Evolutionary conservation across 2,888 invertebrate genomes (phyloP).

Genomic region (Athetis lepigone): DNA sequence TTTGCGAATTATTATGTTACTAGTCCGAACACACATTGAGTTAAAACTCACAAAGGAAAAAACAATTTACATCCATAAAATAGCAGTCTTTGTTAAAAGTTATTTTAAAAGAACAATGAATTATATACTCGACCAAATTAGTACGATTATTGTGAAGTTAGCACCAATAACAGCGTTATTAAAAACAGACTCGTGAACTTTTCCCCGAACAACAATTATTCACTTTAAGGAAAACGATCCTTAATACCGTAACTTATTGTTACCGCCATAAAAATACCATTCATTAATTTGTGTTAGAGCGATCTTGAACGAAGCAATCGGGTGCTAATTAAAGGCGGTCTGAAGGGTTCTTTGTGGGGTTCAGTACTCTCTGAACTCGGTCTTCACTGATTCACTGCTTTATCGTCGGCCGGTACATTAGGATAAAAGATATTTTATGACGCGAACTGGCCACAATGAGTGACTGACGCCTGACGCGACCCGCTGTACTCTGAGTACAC

Average conservation of each 20-base stretch:
- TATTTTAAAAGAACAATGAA: constrained; percentile 31
- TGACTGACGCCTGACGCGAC: constrained; percentile 33
- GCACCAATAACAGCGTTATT: constrained; percentile 24
- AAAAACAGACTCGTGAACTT: constrained; percentile 34
- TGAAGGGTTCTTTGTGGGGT: constrained; percentile 74
- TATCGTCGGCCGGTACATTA: constrained; percentile 59
- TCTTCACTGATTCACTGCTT: constrained; percentile 65
- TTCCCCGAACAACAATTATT: constrained; percentile 56
- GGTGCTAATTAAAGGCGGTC: constrained; percentile 74
- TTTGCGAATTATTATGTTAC: constrained; percentile 17
- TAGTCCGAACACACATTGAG: constrained; percentile 5
- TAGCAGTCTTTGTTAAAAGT: constrained; percentile 26
- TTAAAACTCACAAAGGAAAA: background rate
- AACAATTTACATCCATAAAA: constrained; percentile 5
- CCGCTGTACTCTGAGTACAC: constrained; percentile 25
- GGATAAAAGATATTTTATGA: constrained; percentile 56
- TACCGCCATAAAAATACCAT: constrained; percentile 48
- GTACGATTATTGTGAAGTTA: constrained; percentile 33
- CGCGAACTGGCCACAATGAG: constrained; percentile 23
- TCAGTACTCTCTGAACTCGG: constrained; percentile 76
- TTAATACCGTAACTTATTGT: constrained; percentile 26
- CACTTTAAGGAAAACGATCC: constrained; percentile 51
- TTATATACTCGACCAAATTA: constrained; percentile 30
- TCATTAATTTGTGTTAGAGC: constrained; percentile 49
- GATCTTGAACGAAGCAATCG: constrained; percentile 64